A percentile compares a stretch with the other conserved stretches of the same genome.
Evolutionary conservation across 2,797 vertebrate species (phyloP).

Genomic region (Gambelia wislizenii): DNA sequence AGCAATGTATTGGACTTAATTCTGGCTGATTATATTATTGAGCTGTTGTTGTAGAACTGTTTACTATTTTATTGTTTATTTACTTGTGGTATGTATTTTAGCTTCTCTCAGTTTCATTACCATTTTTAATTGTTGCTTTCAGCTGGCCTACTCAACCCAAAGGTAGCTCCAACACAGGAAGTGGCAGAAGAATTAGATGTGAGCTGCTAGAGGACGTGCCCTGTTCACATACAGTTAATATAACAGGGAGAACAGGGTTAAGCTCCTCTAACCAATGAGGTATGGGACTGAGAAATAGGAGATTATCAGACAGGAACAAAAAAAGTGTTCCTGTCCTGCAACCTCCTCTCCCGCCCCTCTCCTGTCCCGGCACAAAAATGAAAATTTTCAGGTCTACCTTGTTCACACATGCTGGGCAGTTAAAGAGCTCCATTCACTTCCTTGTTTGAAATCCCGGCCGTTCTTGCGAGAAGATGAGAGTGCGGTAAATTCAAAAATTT

Average conservation of each 20-base stretch:
- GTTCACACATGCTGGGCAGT: no score
- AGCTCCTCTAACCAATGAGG: background rate
- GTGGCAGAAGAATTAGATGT: background rate
- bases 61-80: background rate
- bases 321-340: no score
- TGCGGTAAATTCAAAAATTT: no score
- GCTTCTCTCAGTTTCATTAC: background rate
- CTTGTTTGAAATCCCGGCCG: no score
- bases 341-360: no score
- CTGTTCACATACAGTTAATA: background rate
- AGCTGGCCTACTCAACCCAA: no score
- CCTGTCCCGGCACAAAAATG: no score
- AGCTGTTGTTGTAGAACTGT: background rate
- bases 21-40: background rate
- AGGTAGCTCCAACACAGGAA: background rate
- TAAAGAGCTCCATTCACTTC: no score
- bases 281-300: background rate
- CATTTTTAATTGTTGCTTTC: background rate
- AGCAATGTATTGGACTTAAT: background rate
- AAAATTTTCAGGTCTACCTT: no score
- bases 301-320: no score
- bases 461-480: no score
- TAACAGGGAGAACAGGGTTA: background rate
- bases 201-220: background rate
- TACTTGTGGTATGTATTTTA: background rate